Evolutionary conservation across 1,140 invertebrate genomes (phyloP).

Genomic region (Eulimnadia texana): DNA sequence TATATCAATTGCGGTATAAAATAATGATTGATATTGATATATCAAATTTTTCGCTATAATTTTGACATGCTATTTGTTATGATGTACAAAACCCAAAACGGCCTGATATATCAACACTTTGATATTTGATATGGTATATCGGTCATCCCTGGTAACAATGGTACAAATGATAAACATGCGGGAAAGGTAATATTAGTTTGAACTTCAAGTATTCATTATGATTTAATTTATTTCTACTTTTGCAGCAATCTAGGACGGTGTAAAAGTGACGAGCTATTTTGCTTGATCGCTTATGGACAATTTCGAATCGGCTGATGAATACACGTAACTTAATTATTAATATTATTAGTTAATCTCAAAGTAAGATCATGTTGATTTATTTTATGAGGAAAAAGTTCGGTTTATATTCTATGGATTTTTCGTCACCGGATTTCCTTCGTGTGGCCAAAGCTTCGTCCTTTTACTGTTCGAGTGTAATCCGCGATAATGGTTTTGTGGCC

Average conservation of each 20-base stretch:
- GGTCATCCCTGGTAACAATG: too few species aligned
- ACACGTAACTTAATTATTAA: conserved; percentile 18
- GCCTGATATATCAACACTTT: too few species aligned
- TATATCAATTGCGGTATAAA: too few species aligned
- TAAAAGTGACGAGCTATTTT: conserved; percentile 20
- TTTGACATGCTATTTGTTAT: too few species aligned
- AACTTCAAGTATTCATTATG: background rate
- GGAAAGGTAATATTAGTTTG: conserved; percentile 6
- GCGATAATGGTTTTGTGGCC: too few species aligned
- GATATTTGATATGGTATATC: too few species aligned
- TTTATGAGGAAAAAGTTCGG: conserved; percentile 51
- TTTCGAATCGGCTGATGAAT: conserved; percentile 22
- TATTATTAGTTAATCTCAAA: background rate
- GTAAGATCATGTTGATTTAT: conserved; percentile 8
- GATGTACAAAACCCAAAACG: too few species aligned
- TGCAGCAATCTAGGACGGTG: conserved; percentile 17
- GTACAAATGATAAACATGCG: too few species aligned
- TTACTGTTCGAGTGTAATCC: too few species aligned
- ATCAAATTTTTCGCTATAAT: too few species aligned
- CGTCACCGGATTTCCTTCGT: conserved; percentile 41
- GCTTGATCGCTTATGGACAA: conserved; percentile 23
- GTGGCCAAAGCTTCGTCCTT: conserved; percentile 57
- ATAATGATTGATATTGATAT: too few species aligned
- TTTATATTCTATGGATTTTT: conserved; percentile 55
- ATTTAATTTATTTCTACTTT: background rate